Evolutionary conservation across 2,797 vertebrate species (phyloP), one percentile per base, ranked within the genome.

Genomic region (Cyprinella venusta): DNA sequence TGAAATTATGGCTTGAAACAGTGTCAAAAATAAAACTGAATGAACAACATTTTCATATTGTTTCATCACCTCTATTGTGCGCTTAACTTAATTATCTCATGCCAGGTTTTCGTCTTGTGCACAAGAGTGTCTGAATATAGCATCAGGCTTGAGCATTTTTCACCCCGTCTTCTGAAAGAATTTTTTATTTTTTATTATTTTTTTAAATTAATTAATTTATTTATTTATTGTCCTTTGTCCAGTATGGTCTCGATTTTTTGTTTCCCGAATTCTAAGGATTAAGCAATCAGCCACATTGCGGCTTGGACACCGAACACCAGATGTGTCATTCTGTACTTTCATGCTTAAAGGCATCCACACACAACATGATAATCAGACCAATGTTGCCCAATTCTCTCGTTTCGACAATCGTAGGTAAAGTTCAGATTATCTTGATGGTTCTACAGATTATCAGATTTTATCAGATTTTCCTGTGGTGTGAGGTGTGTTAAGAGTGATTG

Each of bases 151-250:
- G 21, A 21, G 19, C 8, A 21, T 56, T 56, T 10, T 9, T 3
- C 0, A 1, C 16, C 19, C 8, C 0, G 0, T 56, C 8, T 56
- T 56, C 19, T n/a, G n/a, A 56, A 10, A 56, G 4, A 56, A n/a
- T n/a, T n/a, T n/a, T 54, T 56, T n/a, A n/a, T n/a, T n/a, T n/a
- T n/a, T n/a, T n/a, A n/a, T n/a, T n/a, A n/a, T n/a, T n/a, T n/a
- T n/a, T n/a, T n/a, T n/a, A n/a, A n/a, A n/a, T n/a, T n/a, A n/a
- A n/a, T n/a, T n/a, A n/a, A n/a, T n/a, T n/a, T n/a, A n/a, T n/a
- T n/a, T n/a, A n/a, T n/a, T n/a, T n/a, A n/a, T 45, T 42, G 40
- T 42, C 9, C 0, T 56, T 56, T 21, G 21, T 56, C 54, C 21
- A 5, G 19, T 56, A 4, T 1, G 21, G 54, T 56, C n/a, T 21